A percentile compares a stretch with the other conserved stretches of the same genome.
Conservation (phyloP, 2,888 invertebrate species). For the Euzetes globulus region DNA sequence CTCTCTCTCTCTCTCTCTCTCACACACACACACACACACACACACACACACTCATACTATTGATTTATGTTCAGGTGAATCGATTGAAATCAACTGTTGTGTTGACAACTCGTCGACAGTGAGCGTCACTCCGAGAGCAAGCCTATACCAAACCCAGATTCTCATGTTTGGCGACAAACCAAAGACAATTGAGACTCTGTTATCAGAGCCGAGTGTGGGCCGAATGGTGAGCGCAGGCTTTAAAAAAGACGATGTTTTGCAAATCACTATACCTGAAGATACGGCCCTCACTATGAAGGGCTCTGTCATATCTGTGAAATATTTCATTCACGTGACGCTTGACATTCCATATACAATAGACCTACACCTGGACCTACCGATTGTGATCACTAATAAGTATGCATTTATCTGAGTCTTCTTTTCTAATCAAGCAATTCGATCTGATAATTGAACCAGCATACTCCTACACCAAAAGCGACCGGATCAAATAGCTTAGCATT, state of each 20-base stretch:
- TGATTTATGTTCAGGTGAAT: constrained; percentile 27
- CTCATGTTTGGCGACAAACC: constrained; percentile 33
- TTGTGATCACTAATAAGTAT: constrained; percentile 31
- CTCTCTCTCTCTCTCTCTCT: too few species aligned
- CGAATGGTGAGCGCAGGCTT: neutral
- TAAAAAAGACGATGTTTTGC: neutral
- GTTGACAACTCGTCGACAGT: constrained; percentile 33
- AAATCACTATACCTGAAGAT: constrained; percentile 22
- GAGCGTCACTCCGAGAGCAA: constrained; percentile 32
- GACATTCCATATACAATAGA: constrained; percentile 34
- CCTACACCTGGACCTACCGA: constrained; percentile 32
- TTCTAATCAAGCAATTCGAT: neutral
- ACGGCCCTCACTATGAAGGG: constrained; percentile 27
- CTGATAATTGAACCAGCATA: too few species aligned
- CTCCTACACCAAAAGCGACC: too few species aligned
- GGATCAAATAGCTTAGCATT: too few species aligned
- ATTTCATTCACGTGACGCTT: constrained; percentile 33
- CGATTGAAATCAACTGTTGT: neutral
- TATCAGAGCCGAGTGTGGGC: constrained; percentile 30
- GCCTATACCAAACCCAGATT: constrained; percentile 33
- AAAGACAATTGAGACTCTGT: constrained; percentile 30
- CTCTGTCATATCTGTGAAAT: constrained; percentile 31
- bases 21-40: too few species aligned
- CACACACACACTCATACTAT: neutral
- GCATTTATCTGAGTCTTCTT: constrained; percentile 14